A percentile compares a stretch with the other conserved stretches of the same genome.
These are phyloP conservation scores for Entomobrya proxima DNA, from an alignment of 2,888 invertebrate species.

Conservation along the genomic window DNA sequence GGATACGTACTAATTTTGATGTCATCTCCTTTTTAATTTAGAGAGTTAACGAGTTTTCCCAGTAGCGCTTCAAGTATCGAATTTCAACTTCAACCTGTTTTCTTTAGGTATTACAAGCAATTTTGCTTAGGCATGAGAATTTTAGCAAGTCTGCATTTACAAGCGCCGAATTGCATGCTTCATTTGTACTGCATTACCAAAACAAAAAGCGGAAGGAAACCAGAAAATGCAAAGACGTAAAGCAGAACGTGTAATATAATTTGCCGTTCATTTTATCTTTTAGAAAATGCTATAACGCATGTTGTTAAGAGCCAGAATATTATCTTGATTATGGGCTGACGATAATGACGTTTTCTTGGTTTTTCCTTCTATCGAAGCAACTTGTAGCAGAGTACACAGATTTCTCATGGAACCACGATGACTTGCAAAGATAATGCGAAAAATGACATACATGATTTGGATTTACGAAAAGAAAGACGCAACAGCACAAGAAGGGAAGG, in stretches of 20 bases:
- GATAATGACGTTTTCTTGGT: constrained; percentile 6
- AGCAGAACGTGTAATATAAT: background rate
- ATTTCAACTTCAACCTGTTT: no score
- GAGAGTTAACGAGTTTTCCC: background rate
- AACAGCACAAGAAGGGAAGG: background rate
- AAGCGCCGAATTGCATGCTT: background rate
- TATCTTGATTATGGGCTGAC: constrained; percentile 14
- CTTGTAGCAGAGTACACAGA: no score
- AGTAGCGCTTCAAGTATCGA: background rate
- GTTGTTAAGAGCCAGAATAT: background rate
- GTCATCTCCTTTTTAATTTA: background rate
- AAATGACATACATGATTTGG: no score
- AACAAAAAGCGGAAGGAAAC: background rate
- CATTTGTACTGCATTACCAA: background rate
- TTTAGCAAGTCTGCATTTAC: background rate
- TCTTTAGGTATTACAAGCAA: background rate
- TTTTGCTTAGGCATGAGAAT: background rate
- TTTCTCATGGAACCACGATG: background rate
- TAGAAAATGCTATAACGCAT: background rate
- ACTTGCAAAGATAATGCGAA: constrained; percentile 4
- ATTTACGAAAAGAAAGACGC: background rate
- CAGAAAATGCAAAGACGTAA: background rate
- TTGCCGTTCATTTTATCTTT: background rate
- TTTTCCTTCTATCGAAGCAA: background rate
- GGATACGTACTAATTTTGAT: constrained; percentile 32